Evolutionary conservation across 2,797 vertebrate species (phyloP), one percentile per base, ranked within the genome.

Genomic region (Antennarius maculatus): DNA sequence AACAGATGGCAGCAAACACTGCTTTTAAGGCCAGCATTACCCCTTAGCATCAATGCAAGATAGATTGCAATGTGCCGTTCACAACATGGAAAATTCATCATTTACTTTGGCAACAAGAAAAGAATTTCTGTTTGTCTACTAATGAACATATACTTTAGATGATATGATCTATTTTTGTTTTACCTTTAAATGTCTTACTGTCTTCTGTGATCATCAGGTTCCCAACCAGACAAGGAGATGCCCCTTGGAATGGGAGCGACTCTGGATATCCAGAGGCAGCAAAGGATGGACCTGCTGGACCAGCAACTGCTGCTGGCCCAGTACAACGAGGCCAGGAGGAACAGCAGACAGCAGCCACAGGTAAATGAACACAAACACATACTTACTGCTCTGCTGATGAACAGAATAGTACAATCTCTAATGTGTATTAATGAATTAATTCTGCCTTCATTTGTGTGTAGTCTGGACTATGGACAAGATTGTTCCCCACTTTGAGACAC

Each of bases 181-280:
- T 9, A 11, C 13, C 3, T 2, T 12, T 46, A 11, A 31, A 31
- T 63, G 8, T 55, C 6, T 68, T 5, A 2, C 66, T 2, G 42
- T 56, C 18, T 5, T 58, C 3, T 69, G 39, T 52, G 10, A 4
- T 61, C 43, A 10, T 63, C 3, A 92, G 96, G 95, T 50, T 88
- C 92, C 18, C 95, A 96, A 46, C 96, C 96, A 27, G 83, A 76
- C 2, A 88, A 62, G 2, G 97, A 99, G 84, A 89, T 93, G 2
- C 93, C 93, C 42, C 70, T 98, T 50, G 97, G 97, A 49, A 98
- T 99, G 97, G 97, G 97, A 11, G 97, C 97, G 75, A 99, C 97
- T 0, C 92, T 99, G 59, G 97, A 99, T 84, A 96, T 99, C 85
- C 97, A 99, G 91, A 94, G 97, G 69, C 96, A 98, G 76, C 97